Evolutionary conservation across 23 tunicate species (phyloP), one percentile per base, ranked within the genome.

Genomic region (Diplosoma virens): DNA sequence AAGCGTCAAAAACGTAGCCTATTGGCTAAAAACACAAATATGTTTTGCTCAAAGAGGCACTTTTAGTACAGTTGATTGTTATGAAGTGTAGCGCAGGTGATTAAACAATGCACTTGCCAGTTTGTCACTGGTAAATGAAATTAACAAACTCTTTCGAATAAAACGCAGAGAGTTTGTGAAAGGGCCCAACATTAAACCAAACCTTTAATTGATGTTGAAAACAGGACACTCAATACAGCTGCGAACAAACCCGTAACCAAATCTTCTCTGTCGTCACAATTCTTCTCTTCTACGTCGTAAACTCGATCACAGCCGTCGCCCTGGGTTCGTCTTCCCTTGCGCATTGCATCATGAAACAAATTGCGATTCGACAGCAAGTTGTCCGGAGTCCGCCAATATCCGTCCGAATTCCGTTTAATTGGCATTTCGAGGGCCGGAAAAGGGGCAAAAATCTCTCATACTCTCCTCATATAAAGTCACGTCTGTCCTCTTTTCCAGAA

Each of bases 261-360:
- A 47, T 74, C 55, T 1, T 34, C 77, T 14, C 55, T 61, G 25
- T 21, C 29, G 6, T 23, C 36, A 34, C 3, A 21, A 25, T 18
- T 79, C 23, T 71, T 35, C 0, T 58, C 61, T 22, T 58, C 69
- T 1, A 26, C 32, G 3, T 80, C 77, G n/a, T 25, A 26, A 3
- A n/a, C 53, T 67, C 25, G 32, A 55, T 82, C 87, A 47, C 87
- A 74, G 0, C 87, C 87, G 28, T 82, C 87, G 25, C 81, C 87
- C 58, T 74, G 75, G 7, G 75, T 64, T 17, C 87, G 65, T 25
- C 87, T 64, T 18, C 48, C 29, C 3, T 22, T 25, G 11, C 81
- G 54, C 6, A 18, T 32, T 26, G 47, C 55, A 1, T 24, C 16
- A 23, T 75, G 67, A 60, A 31, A 75, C 66, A 59, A 22, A 11